Base-by-base conservation (phyloP, 1,140 invertebrate genomes). In the Scaptomyza pallida region DNA sequence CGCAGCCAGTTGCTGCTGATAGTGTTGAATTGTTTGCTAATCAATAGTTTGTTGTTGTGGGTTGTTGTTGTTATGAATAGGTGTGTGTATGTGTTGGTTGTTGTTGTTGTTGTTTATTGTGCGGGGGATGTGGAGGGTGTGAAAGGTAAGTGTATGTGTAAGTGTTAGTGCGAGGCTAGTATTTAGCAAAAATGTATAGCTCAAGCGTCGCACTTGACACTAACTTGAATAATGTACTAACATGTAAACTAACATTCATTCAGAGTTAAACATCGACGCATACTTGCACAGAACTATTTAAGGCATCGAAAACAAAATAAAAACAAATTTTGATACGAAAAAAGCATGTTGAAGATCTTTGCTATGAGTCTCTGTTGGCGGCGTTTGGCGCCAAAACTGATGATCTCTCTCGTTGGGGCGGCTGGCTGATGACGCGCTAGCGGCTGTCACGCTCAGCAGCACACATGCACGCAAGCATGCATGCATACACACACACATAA, bases 11-110 rank as follows among this genome's bases (percentile, higher is more conserved):
- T 92, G 90, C 76, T 92, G 91, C 77, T 92, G 90, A 82, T 92
- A 91, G 60, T 92, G 91, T 81, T 78, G 83, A 80, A 93, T 91
- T 93, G 79, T 92, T 92, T 78, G 83, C 81, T 89, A 92, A 92
- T 93, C 92, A 93, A 88, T 92, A 91, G 92, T 92, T 90, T 92
- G 90, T 90, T 92, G 89, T 77, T 92, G 75, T 91, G 92, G 92
- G 90, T 78, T 93, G 90, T 91, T 93, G 91, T 89, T 92, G 92
- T 91, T 90, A 55, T 91, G 75, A 90, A 79, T 75, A 37, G 33
- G 89, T 93, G 47, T 79, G 52, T 63, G 13, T 54, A 13, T 73
- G 56, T 35, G 40, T 33, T 54, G 19, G 3, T 30, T 30, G 4
- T n/a, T n/a, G n/a, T 35, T n/a, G 0, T 30, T 35, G 12, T 35